Percentiles rank a stretch among this genome's conserved stretches.
phyloP scores from a whole-genome alignment of 2,113 vertebrate species.

The Psammodynastes pulverulentus region DNA sequence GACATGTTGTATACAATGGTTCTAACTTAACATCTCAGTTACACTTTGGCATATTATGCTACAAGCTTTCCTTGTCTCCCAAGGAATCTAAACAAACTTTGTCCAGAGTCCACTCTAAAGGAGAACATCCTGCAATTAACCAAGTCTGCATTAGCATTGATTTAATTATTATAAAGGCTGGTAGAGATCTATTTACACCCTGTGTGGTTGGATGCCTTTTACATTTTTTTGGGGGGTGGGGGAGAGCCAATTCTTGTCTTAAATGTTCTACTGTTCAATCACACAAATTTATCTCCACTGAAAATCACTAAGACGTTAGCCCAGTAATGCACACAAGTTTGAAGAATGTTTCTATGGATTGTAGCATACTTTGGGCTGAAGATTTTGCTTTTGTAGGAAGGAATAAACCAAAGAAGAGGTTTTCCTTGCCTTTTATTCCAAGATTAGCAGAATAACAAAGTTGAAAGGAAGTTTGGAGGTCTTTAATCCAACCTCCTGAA shows the following conservation, averaged over 20 bases:
- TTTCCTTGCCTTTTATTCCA: not conserved
- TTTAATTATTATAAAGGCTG: slow-evolving; percentile 22
- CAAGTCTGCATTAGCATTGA: slow-evolving; percentile 2
- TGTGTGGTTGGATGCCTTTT: not conserved
- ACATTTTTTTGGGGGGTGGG: not conserved
- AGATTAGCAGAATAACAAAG: not conserved
- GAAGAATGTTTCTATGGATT: not conserved
- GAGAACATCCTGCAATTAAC: slow-evolving; percentile 19
- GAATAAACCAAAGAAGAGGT: not conserved
- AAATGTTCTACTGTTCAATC: not conserved
- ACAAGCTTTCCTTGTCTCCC: slow-evolving; percentile 49
- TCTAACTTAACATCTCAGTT: slow-evolving; percentile 63
- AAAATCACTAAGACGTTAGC: not conserved
- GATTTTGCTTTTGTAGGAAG: not conserved
- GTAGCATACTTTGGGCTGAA: no score
- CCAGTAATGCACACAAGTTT: not conserved
- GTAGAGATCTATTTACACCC: slow-evolving; percentile 18
- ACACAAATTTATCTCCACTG: not conserved
- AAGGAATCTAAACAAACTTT: slow-evolving; percentile 24
- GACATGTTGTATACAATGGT: slow-evolving; percentile 57
- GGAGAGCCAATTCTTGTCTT: not conserved
- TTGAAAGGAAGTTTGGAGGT: no score
- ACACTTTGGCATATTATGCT: slow-evolving; percentile 39
- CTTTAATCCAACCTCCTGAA: no score
- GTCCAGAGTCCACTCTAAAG: not conserved